These are phyloP conservation scores for Eospalax fontanierii DNA, from an alignment of 2,797 vertebrate genomes.

Conservation along the genomic window DNA sequence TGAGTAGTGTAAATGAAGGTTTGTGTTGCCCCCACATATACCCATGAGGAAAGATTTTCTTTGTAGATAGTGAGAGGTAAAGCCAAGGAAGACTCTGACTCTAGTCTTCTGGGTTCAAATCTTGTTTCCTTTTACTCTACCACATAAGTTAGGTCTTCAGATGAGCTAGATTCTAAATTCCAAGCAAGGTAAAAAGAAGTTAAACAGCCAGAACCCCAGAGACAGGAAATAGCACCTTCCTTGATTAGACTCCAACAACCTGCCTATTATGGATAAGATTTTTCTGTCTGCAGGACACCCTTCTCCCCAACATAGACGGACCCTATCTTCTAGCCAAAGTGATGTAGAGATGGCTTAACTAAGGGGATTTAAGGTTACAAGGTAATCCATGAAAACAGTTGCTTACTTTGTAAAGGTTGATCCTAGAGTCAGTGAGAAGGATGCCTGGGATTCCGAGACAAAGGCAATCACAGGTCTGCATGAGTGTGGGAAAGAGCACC, in stretches of 20 bases:
- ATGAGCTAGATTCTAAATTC: constrained; percentile 53
- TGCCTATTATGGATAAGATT: constrained; percentile 66
- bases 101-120: not conserved
- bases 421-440: not conserved
- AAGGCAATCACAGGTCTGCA: not conserved
- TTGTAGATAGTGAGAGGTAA: not conserved
- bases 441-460: not conserved
- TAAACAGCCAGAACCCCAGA: constrained; percentile 28
- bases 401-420: not conserved
- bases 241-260: constrained; percentile 69
- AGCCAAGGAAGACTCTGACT: not conserved
- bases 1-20: not conserved
- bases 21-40: not conserved
- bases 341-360: constrained; percentile 69
- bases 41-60: not conserved
- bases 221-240: constrained; percentile 58
- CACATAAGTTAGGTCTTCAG: not conserved
- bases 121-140: not conserved
- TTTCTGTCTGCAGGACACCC: constrained; percentile 70
- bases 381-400: constrained; percentile 49
- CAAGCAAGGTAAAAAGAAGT: constrained; percentile 60
- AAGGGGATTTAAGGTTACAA: constrained; percentile 49
- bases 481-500: constrained; percentile 14
- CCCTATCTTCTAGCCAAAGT: constrained; percentile 66
- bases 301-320: constrained; percentile 39